Conservation (phyloP, 2,797 vertebrate species). For the Halcyon smyrnensis region DNA sequence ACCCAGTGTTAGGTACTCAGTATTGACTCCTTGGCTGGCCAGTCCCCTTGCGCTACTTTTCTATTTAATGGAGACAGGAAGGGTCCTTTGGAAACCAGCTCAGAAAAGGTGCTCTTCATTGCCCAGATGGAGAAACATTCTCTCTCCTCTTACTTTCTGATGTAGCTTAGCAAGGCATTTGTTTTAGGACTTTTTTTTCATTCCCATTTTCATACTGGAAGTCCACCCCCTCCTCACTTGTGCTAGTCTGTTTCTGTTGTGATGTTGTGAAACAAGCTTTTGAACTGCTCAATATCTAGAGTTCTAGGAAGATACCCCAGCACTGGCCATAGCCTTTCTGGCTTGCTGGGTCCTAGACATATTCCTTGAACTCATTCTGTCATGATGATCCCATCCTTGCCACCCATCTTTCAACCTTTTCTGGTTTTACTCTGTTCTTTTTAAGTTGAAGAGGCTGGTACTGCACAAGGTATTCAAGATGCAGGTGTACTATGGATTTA, state of each 20-base stretch:
- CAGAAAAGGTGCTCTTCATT: background rate
- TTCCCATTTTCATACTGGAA: background rate
- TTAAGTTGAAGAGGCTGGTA: background rate
- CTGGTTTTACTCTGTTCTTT: background rate
- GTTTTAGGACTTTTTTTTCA: background rate
- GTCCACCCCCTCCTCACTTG: background rate
- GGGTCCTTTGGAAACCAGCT: background rate
- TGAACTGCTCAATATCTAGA: background rate
- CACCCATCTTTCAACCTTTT: background rate
- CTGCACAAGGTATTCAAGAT: background rate
- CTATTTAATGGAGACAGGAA: background rate
- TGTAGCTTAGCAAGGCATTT: background rate
- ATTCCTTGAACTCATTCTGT: background rate
- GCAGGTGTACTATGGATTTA: constrained; percentile 1
- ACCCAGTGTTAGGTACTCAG: background rate
- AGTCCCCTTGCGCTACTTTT: background rate
- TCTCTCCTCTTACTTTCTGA: background rate
- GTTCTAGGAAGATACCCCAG: background rate
- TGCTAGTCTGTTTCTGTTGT: background rate
- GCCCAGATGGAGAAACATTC: background rate
- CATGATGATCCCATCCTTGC: background rate
- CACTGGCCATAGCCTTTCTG: background rate
- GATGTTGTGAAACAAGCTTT: background rate
- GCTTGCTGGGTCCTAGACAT: background rate
- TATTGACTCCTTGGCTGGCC: background rate